Evolutionary conservation across 2,797 vertebrate genomes (phyloP).

Genomic region (Coranthus polyacanthus): DNA sequence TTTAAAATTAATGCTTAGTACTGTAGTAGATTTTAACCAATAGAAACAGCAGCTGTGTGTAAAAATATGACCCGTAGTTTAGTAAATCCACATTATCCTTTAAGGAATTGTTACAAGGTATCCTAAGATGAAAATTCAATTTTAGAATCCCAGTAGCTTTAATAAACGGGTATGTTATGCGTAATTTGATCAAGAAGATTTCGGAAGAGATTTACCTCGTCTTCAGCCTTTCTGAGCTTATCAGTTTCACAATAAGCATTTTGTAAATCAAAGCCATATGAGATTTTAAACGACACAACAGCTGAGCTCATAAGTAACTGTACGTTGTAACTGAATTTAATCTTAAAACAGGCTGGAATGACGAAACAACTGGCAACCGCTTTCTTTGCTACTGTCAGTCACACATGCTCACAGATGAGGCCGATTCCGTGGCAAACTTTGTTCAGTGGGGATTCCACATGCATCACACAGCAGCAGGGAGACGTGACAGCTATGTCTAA

Average conservation of each 20-base stretch:
- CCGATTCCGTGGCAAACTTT: slow-evolving; percentile 40
- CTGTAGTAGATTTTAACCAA: no score
- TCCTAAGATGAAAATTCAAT: not conserved
- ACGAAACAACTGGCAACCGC: slow-evolving; percentile 55
- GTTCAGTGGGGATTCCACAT: slow-evolving; percentile 26
- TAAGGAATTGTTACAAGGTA: not conserved
- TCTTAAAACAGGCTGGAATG: slow-evolving; percentile 38
- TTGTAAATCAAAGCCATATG: slow-evolving; percentile 39
- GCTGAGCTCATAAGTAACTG: slow-evolving; percentile 47
- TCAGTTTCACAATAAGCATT: slow-evolving; percentile 29
- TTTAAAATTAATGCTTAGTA: no score
- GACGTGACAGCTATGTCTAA: slow-evolving; percentile 34
- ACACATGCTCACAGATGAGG: slow-evolving; percentile 28
- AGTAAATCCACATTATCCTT: not conserved
- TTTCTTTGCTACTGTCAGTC: slow-evolving; percentile 27
- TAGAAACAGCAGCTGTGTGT: no score
- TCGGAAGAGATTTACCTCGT: slow-evolving; percentile 14
- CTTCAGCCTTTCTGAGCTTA: slow-evolving; percentile 22
- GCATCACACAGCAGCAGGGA: slow-evolving; percentile 14
- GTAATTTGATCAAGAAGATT: slow-evolving; percentile 26
- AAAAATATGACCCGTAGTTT: no score
- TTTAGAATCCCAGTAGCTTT: not conserved
- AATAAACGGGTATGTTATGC: not conserved
- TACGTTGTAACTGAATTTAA: slow-evolving; percentile 26
- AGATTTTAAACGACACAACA: slow-evolving; percentile 46